Conservation (phyloP, 2,888 invertebrate species). For the Brenthis ino region DNA sequence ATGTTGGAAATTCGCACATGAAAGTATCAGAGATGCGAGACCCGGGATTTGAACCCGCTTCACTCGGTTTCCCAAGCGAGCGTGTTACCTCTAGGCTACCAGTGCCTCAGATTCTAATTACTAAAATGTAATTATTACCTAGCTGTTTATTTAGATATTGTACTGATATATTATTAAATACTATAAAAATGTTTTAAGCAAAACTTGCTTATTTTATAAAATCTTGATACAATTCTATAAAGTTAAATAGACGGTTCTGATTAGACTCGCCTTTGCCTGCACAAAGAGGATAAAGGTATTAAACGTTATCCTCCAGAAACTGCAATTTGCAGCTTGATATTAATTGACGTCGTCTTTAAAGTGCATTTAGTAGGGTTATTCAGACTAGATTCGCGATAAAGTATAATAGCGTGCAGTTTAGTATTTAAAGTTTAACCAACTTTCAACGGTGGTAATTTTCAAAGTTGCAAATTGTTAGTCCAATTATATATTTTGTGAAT, state of each 20-base stretch:
- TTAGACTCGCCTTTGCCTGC: conserved; percentile 10
- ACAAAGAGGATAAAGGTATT: conserved; percentile 23
- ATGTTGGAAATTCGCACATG: too few relatives aligned
- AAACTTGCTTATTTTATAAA: neutral
- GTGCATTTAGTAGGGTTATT: conserved; percentile 19
- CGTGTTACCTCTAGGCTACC: too few relatives aligned
- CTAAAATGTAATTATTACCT: too few relatives aligned
- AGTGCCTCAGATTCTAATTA: too few relatives aligned
- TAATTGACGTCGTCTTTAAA: conserved; percentile 23
- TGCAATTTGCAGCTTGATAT: conserved; percentile 22
- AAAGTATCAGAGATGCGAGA: too few relatives aligned
- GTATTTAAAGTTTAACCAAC: conserved; percentile 17
- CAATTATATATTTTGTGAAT: neutral
- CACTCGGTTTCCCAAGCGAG: too few relatives aligned
- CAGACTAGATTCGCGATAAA: conserved; percentile 19
- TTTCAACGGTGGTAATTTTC: conserved; percentile 10
- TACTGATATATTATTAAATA: neutral
- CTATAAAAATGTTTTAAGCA: neutral
- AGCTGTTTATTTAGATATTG: too few relatives aligned
- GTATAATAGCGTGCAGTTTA: conserved; percentile 19
- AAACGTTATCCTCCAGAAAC: conserved; percentile 22
- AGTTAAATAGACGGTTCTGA: conserved; percentile 4
- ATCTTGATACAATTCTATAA: conserved; percentile 2
- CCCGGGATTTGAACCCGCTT: too few relatives aligned
- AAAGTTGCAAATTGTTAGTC: conserved; percentile 6